Evolutionary conservation across 2,113 vertebrate genomes (phyloP), one percentile per base, ranked within the genome.

Genomic region (Dinomys branickii): DNA sequence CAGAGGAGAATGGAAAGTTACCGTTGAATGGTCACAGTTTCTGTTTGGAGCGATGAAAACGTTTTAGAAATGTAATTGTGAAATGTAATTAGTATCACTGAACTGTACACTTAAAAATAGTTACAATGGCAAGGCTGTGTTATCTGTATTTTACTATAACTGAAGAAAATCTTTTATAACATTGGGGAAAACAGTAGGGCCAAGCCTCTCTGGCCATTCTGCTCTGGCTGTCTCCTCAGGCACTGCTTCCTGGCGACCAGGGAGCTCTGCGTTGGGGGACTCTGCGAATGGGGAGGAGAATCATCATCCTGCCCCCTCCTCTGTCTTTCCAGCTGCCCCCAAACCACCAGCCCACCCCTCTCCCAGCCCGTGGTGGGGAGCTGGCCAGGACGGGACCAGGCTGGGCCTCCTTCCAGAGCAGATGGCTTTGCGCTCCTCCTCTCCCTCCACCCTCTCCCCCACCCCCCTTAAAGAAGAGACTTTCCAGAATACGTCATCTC

Each of bases 401-500:
- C 84, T n/a, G n/a, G 81, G 91, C 77, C 92, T 69, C 52, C 81
- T 81, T 93, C 58, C 88, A 96, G 91, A 99, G 98, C 99, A 99
- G 99, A 99, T 99, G 99, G 99, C n/a, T 47, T 78, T 11, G 6
- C 44, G 56, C 22, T 38, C 56, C 73, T 97, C 97, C 97, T 95
- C 97, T 97, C 94, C 80, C 63, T 92, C 78, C 91, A 83, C 97
- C 80, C 97, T 83, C 67, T 87, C 73, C 75, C 28, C 47, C 54
- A 22, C 65, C 14, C 65, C 83, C 80, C 94, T 95, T 97, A 63
- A 97, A 96, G 97, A 98, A 97, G 97, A 98, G 98, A 98, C 97
- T 98, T 99, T 98, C 98, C 98, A 98, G 98, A 98, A 98, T 98
- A 98, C 98, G 96, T 98, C 99, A 99, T 98, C 98, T 99, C 98